Base-by-base conservation (phyloP, 2,797 vertebrate genomes). In the Sebastolobus alascanus region DNA sequence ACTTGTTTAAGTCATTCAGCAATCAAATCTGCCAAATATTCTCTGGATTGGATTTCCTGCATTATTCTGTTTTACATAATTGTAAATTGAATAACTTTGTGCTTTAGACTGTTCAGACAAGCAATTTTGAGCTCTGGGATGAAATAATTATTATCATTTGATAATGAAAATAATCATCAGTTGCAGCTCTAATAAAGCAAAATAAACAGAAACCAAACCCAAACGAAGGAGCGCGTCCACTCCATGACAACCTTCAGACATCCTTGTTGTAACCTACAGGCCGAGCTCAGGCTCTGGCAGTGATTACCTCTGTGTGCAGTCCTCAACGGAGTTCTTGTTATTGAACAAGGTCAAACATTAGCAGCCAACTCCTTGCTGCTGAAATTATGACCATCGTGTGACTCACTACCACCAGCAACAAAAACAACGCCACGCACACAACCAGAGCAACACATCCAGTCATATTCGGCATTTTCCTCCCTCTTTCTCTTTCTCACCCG, bases 341-440 rank as follows among this genome's bases (percentile, higher is more conserved):
- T 77, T 77, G 87, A 87, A 79, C 87, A 93, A 95, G 92, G 93
- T 92, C 89, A 87, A 85, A 90, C 79, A 88, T 86, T 69, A 87
- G 35, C 59, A 83, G 63, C 65, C 78, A 83, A 46, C 77, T 82
- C 80, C 68, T 76, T 68, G 61, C 78, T 67, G 85, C 46, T 75
- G 52, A 79, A 88, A 90, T 77, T 56, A 88, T 68, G 69, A 89
- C 79, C 87, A 69, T 59, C 52, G 68, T 83, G 40, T 84, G 82
- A 83, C 59, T 84, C 77, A 67, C 70, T 31, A 61, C 18, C 65
- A 82, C 60, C 56, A 6, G 56, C 70, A 87, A 70, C 64, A 84
- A 76, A 75, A 85, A 75, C 77, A 59, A 50, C 9, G 18, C 40
- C 29, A 1, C 9, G 1, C 37, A 80, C 22, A 43, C 72, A 79